Percentiles rank a stretch among this genome's conserved stretches.
Conservation (phyloP, 2,797 vertebrate genomes). For the Odontamblyopus lacepedii region DNA sequence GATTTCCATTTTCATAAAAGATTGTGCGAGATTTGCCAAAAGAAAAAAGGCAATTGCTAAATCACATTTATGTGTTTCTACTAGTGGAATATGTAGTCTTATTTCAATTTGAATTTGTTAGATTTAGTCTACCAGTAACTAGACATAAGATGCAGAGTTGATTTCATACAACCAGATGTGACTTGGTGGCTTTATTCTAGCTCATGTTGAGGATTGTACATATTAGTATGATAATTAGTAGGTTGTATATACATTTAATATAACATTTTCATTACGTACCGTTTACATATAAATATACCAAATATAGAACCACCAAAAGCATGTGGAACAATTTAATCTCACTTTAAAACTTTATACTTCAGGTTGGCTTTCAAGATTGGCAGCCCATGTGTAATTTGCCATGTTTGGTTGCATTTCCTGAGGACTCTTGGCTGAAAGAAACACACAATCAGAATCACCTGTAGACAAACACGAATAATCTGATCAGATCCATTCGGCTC, state of each 20-base stretch:
- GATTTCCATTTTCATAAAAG: constrained; percentile 41
- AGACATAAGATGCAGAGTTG: neutral
- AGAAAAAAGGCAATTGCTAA: constrained; percentile 7
- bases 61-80: neutral
- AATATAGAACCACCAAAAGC: neutral
- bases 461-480: constrained; percentile 23
- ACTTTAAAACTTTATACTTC: neutral
- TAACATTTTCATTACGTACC: neutral
- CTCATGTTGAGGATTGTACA: neutral
- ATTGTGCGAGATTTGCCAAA: constrained; percentile 30
- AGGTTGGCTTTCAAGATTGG: neutral
- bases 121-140: neutral
- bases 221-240: no score
- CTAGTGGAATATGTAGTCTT: neutral
- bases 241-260: no score
- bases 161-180: neutral
- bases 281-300: neutral
- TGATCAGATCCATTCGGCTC: constrained; percentile 33
- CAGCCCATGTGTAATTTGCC: neutral
- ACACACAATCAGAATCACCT: constrained; percentile 2
- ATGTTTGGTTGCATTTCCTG: neutral
- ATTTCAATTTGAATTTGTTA: neutral
- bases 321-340: neutral
- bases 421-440: neutral
- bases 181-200: neutral